Evolutionary conservation across 2,113 vertebrate species (phyloP).

Genomic region (Clarias gariepinus): DNA sequence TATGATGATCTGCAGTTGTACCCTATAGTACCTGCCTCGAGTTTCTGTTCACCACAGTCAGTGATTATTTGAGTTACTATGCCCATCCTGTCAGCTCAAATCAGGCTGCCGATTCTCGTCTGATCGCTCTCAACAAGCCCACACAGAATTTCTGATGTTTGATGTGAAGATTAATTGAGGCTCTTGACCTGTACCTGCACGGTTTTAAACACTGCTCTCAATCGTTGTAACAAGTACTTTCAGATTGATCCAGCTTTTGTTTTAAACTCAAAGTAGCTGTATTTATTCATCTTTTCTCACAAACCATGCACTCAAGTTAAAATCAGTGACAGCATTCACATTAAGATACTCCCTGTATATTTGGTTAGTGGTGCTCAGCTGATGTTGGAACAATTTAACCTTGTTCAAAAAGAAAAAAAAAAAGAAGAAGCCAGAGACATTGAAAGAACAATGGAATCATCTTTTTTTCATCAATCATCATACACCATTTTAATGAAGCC

Average conservation of each 20-base stretch:
- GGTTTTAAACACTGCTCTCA: no score
- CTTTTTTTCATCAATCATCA: slow-evolving; percentile 47
- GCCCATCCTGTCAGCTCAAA: not conserved
- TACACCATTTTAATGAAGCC: slow-evolving; percentile 48
- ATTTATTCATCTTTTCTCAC: not conserved
- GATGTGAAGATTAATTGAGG: no score
- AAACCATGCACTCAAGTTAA: slow-evolving; percentile 20
- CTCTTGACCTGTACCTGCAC: not conserved
- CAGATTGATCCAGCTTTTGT: no score
- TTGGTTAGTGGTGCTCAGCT: slow-evolving; percentile 46
- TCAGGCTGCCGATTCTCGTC: not conserved
- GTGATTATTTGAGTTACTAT: not conserved
- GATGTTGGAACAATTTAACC: slow-evolving; percentile 41
- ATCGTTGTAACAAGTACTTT: no score
- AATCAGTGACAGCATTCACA: slow-evolving; percentile 45
- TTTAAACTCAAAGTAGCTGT: not conserved
- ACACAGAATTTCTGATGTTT: no score
- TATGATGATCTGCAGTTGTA: not conserved
- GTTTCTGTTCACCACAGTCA: not conserved
- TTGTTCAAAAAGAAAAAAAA: slow-evolving; percentile 16
- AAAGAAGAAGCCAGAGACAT: slow-evolving; percentile 39
- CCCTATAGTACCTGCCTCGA: not conserved
- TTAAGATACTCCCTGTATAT: slow-evolving; percentile 44
- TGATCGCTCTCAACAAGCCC: not conserved
- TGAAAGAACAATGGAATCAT: slow-evolving; percentile 53